phyloP scores from a whole-genome alignment of 2,888 invertebrate genomes.

The Aphodius granarius region DNA sequence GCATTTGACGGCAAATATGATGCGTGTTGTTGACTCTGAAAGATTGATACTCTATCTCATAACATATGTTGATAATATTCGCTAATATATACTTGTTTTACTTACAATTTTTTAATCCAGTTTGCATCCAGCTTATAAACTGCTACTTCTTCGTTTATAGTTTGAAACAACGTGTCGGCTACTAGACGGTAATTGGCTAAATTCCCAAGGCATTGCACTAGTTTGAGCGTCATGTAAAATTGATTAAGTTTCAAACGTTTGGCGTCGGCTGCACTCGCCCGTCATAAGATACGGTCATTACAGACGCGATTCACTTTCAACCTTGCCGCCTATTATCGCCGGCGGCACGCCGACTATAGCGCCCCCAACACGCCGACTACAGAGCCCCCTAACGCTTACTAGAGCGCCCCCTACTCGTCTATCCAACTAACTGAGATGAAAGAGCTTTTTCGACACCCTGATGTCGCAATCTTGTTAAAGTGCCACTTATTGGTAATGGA shows the following conservation, averaged over 20 bases:
- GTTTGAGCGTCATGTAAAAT: slow-evolving; percentile 7
- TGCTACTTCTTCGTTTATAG: no score
- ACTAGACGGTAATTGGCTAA: background rate
- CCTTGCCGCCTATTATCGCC: background rate
- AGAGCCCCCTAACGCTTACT: background rate
- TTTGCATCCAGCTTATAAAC: no score
- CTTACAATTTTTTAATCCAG: no score
- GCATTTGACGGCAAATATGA: background rate
- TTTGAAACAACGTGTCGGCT: background rate
- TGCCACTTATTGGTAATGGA: background rate
- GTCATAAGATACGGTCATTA: background rate
- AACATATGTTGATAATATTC: no score
- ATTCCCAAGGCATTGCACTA: background rate
- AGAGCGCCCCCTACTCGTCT: background rate
- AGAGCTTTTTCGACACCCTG: background rate
- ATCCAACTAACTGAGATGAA: background rate
- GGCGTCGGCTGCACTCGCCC: background rate
- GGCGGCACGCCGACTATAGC: background rate
- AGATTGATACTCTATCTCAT: background rate
- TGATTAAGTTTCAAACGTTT: slow-evolving; percentile 7
- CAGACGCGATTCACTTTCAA: background rate
- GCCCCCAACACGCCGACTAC: background rate
- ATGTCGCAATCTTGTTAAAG: background rate
- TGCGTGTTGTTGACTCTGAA: background rate
- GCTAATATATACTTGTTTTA: no score